phyloP scores from a whole-genome alignment of 1,140 invertebrate genomes.

The Andrena cerasifolii region DNA sequence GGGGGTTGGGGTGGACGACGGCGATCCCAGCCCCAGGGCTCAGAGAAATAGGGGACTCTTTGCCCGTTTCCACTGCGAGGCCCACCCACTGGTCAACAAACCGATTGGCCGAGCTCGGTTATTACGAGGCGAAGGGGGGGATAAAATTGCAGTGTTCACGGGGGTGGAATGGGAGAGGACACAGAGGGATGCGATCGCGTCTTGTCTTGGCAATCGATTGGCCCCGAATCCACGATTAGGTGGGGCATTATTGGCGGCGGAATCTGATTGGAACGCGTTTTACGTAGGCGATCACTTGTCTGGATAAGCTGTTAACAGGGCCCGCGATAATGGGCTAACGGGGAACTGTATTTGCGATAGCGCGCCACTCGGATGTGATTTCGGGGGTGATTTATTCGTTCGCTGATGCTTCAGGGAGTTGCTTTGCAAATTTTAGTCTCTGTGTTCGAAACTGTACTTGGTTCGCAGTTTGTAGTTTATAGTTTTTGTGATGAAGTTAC shows the following conservation, averaged over 20 bases:
- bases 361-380: background rate
- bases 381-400: background rate
- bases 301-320: background rate
- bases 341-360: background rate
- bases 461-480: no score
- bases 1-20: background rate
- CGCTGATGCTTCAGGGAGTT: background rate
- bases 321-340: background rate
- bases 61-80: background rate
- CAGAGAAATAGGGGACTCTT: conserved; percentile 6
- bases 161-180: background rate
- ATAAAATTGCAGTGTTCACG: conserved; percentile 10
- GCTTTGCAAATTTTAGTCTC: no score
- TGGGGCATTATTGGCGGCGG: conserved; percentile 5
- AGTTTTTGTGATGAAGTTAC: no score
- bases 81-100: conserved; percentile 15
- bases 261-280: conserved; percentile 28
- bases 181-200: background rate
- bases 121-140: background rate
- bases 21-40: background rate
- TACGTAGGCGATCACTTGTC: conserved; percentile 10
- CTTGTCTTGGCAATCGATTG: conserved; percentile 36
- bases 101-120: background rate
- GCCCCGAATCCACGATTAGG: conserved; percentile 44
- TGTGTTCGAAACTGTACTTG: no score